Base-by-base conservation (phyloP, 2,888 invertebrate species). In the Elmis aenea region DNA sequence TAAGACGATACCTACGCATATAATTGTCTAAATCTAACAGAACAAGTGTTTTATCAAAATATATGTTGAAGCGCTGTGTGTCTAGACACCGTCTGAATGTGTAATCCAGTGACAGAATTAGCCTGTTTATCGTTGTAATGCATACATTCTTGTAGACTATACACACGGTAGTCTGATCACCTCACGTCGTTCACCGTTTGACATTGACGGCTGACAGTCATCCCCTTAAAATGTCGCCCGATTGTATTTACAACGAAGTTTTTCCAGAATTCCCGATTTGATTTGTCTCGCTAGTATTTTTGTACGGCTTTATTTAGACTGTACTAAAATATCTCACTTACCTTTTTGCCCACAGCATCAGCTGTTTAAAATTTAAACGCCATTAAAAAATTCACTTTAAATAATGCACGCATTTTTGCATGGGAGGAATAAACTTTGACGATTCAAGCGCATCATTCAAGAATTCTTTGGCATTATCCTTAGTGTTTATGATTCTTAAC, bases 51-150 rank as follows among this genome's bases (percentile, higher is more conserved):
- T 18, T 18, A 18, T 18, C 18, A 18, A 8, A 18, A 18, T 18
- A 8, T 18, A 5, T 18, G 18, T 34, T 25, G 34, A 40, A 30
- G 25, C 27, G 40, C 26, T 33, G 34, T 35, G 37, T 42, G 51
- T 51, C 53, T 53, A 51, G 51, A 50, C 53, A 44, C 31, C 44
- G 50, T 51, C 51, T 51, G 50, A 37, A 41, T 46, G 41, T 34
- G 41, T 50, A 52, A 51, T 50, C 48, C 44, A 41, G 50, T 43
- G 50, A 51, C 51, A 45, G 40, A 54, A 52, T 54, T 54, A 54
- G 50, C 50, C 46, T 50, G 49, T 51, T 52, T 53, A 51, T 49
- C 50, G 51, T 48, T 44, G 46, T 50, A 48, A 50, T 48, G 43
- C 48, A 48, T 45, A 48, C 51, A 48, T 53, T 51, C 45, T 46